phyloP scores from a whole-genome alignment of 2,888 invertebrate species.

The Lymantria monacha region DNA sequence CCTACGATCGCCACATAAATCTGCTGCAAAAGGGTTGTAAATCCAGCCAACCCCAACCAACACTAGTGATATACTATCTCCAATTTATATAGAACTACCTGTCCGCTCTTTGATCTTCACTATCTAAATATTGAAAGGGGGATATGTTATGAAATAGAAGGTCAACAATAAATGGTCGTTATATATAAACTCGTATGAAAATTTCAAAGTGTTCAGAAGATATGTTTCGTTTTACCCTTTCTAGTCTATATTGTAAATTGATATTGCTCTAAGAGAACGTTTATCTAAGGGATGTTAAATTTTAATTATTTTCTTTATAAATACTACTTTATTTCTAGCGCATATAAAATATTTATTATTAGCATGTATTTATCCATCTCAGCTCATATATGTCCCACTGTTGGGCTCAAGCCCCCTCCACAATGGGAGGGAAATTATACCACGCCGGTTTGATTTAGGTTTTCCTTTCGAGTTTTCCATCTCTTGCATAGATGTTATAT shows the following conservation, averaged over 20 bases:
- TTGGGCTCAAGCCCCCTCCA: no score
- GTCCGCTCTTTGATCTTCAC: constrained; percentile 8
- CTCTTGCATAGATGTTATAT: no score
- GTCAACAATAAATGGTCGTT: constrained; percentile 42
- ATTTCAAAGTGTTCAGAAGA: constrained; percentile 65
- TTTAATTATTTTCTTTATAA: constrained; percentile 50
- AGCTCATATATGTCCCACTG: no score
- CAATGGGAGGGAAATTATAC: no score
- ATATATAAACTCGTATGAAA: constrained; percentile 71
- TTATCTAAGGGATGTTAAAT: constrained; percentile 51
- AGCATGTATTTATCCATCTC: no score
- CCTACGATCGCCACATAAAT: constrained; percentile 68
- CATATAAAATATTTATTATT: background rate
- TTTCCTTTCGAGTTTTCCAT: no score
- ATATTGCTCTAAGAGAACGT: constrained; percentile 58
- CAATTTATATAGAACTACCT: constrained; percentile 40
- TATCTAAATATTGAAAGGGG: constrained; percentile 7
- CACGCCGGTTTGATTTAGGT: no score
- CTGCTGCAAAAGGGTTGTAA: constrained; percentile 78
- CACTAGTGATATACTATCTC: constrained; percentile 59
- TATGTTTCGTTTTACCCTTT: constrained; percentile 62
- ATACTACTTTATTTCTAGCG: constrained; percentile 13
- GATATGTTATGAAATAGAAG: constrained; percentile 27
- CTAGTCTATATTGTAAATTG: constrained; percentile 70
- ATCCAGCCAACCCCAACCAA: constrained; percentile 63